These are phyloP conservation scores for Brachionus rotundiformis DNA, from an alignment of 1,140 invertebrate species.

Conservation along the genomic window DNA sequence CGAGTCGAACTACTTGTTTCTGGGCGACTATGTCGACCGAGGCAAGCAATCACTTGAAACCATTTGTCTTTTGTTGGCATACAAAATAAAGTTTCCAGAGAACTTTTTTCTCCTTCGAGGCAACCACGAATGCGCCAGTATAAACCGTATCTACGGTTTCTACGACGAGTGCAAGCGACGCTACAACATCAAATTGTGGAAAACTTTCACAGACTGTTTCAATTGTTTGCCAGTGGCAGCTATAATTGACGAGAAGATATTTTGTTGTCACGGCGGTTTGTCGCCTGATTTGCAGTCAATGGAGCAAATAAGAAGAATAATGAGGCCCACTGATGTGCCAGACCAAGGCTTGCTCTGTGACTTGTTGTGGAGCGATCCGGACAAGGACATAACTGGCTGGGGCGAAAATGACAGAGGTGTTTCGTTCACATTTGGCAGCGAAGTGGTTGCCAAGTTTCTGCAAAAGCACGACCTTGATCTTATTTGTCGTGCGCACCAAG, in stretches of 20 bases:
- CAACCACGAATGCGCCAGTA: constrained; percentile 71
- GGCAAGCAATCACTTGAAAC: constrained; percentile 70
- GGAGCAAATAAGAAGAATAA: constrained; percentile 68
- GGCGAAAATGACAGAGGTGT: constrained; percentile 68
- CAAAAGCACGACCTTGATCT: constrained; percentile 68
- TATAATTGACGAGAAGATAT: constrained; percentile 92
- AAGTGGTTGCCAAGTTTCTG: constrained; percentile 69
- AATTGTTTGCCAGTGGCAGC: constrained; percentile 72
- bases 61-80: constrained; percentile 77
- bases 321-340: constrained; percentile 68
- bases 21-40: constrained; percentile 74
- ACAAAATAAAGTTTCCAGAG: constrained; percentile 92
- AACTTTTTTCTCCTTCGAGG: constrained; percentile 85
- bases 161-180: constrained; percentile 70
- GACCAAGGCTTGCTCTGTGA: constrained; percentile 70
- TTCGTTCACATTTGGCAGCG: constrained; percentile 68
- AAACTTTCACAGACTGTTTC: constrained; percentile 68
- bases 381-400: constrained; percentile 69
- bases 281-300: constrained; percentile 68
- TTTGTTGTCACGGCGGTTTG: constrained; percentile 88
- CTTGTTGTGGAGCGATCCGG: constrained; percentile 69
- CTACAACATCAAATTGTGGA: constrained; percentile 68
- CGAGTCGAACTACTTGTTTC: constrained; percentile 98
- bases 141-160: constrained; percentile 71
- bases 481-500: constrained; percentile 68